Conservation (phyloP, 2,113 vertebrate species). For the Okapia johnstoni region DNA sequence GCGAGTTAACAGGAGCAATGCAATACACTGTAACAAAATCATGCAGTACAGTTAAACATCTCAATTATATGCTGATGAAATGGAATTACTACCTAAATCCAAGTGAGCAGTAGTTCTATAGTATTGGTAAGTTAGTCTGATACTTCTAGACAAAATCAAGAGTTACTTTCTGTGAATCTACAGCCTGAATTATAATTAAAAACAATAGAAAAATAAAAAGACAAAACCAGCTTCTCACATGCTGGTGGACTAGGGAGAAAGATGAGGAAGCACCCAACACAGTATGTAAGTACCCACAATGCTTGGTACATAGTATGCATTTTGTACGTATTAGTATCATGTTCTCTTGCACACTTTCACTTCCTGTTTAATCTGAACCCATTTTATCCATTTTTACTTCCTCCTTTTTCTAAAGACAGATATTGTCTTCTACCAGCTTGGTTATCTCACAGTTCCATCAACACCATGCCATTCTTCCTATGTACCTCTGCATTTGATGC, state of each 20-base stretch:
- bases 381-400: not conserved
- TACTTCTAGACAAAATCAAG: not conserved
- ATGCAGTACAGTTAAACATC: not conserved
- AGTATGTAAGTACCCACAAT: not conserved
- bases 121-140: not conserved
- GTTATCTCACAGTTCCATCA: not conserved
- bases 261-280: not conserved
- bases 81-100: not conserved
- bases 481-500: not conserved
- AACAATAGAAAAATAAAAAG: not conserved
- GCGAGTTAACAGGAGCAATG: not conserved
- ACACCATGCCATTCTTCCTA: not conserved
- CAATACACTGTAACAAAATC: not conserved
- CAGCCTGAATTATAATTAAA: not conserved
- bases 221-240: not conserved
- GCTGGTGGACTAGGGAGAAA: not conserved
- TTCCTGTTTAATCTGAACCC: not conserved
- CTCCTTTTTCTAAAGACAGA: not conserved
- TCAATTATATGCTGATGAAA: not conserved
- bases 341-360: not conserved
- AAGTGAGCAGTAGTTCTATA: not conserved
- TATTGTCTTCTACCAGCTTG: not conserved
- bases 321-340: not conserved
- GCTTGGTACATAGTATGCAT: not conserved
- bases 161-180: not conserved